Base-by-base conservation (phyloP, 1,140 invertebrate genomes). In the Drosophila ficusphila region DNA sequence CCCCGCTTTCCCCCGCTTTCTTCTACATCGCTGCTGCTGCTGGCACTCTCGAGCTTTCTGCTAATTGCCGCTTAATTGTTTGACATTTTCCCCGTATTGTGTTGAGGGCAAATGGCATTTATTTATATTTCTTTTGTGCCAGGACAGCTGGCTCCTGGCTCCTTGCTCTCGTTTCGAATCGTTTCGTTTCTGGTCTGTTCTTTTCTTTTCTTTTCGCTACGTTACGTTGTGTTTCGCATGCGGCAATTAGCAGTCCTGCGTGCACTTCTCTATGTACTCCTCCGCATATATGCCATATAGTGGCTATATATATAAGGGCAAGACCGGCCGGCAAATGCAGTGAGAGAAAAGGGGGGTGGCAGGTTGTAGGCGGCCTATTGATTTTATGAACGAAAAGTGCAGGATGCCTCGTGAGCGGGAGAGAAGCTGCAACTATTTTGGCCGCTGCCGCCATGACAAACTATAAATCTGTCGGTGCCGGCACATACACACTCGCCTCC, bases 391-490 rank as follows among this genome's bases (percentile, higher is more conserved):
- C 81, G 72, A 72, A 72, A 51, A 41, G 9, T 71, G 65, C 61
- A 36, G 76, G 21, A 51, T 34, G 42, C 48, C 47, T 44, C 41
- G 57, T 54, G 76, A 49, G 46, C 39, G 56, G 25, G 49, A 51
- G 25, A 27, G 49, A 44, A 18, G 41, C 48, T 78, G 76, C 73
- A 81, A 85, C 79, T 83, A 86, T 85, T 83, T 83, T 86, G 68
- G 54, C 21, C 34, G 41, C n/a, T 34, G 65, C 64, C 78, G 77
- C 77, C 77, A 81, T 67, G 78, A 82, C 78, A 85, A 86, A 85
- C 79, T 81, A 86, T 86, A 86, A 86, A 86, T 86, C 81, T 86
- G 82, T 86, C 82, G 70, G 74, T 62, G 77, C 82, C 72, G 79
- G 81, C 76, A 83, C 29, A 68, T 52, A 68, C 56, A 51, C 60